Evolutionary conservation across 2,113 vertebrate species (phyloP), one percentile per base, ranked within the genome.

Genomic region (Crotalus helleri): DNA sequence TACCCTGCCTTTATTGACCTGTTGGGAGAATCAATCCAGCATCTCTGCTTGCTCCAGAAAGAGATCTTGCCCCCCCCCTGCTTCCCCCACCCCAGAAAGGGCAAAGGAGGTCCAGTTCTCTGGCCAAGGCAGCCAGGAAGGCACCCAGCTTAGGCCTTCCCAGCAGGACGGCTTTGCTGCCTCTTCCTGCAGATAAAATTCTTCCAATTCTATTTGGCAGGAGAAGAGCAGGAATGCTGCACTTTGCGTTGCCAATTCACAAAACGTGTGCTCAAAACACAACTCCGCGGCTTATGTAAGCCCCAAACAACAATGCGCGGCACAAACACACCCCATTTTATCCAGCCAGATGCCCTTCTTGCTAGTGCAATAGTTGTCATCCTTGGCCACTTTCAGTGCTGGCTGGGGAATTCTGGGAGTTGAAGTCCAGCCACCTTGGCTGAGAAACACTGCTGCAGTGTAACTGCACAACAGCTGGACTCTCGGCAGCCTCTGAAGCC

Each of bases 291-390:
- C 29, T 74, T 33, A 74, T 17, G 64, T 15, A 33, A 74, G 61
- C 29, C n/a, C n/a, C 69, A 39, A 39, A 33, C 17, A 39, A 81
- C 15, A 81, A 81, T 8, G n/a, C 1, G 2, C 69, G 39, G 17
- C 74, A 39, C 69, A 39, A 21, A 81, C 7, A 21, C 15, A n/a
- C 29, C 61, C 26, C 2, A 24, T 13, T 64, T 29, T 13, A n/a
- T 64, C 69, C 69, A 19, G 17, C 15, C 59, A 29, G 59, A 64
- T 13, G 64, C 64, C 5, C 64, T 74, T 74, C 13, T 81, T 19
- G 7, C 15, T 19, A 19, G 55, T 0, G 2, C 69, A 0, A 3
- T 3, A 0, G 1, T 74, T 6, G 29, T 5, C 13, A 33, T 2
- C 13, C n/a, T 17, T 74, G 69, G 69, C 33, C 15, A 39, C n/a